Evolutionary conservation across 2,113 vertebrate genomes (phyloP).

Genomic region (Motacilla tschutschensis): DNA sequence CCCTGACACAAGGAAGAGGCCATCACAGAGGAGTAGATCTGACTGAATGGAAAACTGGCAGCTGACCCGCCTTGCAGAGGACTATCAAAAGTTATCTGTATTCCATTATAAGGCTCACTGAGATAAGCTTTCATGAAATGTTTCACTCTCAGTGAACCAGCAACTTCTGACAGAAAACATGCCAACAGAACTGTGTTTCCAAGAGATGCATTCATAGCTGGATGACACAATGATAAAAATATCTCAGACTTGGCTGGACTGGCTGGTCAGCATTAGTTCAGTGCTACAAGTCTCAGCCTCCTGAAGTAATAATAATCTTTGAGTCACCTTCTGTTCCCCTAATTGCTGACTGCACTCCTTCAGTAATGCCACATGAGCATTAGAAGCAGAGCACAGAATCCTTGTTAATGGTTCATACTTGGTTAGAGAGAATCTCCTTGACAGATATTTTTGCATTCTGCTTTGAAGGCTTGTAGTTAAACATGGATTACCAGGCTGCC

Average conservation of each 20-base stretch:
- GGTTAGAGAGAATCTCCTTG: background rate
- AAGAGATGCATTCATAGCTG: background rate
- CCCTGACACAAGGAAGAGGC: background rate
- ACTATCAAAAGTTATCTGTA: slow-evolving; percentile 16
- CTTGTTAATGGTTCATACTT: background rate
- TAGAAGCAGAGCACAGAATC: background rate
- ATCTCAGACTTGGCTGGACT: slow-evolving; percentile 11
- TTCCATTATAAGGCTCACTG: slow-evolving; percentile 18
- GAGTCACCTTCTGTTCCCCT: background rate
- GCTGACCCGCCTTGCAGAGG: background rate
- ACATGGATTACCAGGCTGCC: background rate
- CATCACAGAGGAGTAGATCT: background rate
- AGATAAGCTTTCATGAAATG: slow-evolving; percentile 41
- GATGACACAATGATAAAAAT: slow-evolving; percentile 19
- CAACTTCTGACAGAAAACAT: slow-evolving; percentile 35
- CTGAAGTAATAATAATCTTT: background rate
- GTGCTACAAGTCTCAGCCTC: background rate
- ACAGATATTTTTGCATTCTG: background rate
- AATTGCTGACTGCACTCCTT: background rate
- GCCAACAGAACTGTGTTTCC: slow-evolving; percentile 8
- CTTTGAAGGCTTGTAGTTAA: background rate
- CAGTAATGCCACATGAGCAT: background rate
- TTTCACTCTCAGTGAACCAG: slow-evolving; percentile 44
- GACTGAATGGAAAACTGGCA: slow-evolving; percentile 36
- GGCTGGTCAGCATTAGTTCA: background rate